Percentiles rank a stretch among this genome's conserved stretches.
Conservation (phyloP, 2,888 invertebrate genomes). For the Agonopterix arenella region DNA sequence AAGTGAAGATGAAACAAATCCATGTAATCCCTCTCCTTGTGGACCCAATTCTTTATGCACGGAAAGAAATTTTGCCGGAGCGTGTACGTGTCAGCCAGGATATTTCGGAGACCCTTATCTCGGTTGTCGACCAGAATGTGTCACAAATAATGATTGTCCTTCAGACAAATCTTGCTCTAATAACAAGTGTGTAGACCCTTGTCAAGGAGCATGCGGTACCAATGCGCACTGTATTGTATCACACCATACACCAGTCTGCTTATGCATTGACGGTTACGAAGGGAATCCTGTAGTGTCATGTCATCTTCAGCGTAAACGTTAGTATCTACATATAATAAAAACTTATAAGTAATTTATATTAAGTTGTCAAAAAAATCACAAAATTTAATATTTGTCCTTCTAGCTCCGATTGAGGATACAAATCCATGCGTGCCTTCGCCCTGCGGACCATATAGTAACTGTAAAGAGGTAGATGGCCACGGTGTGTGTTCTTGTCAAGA, state of each 20-base stretch:
- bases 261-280: conserved; percentile 85
- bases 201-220: conserved; percentile 87
- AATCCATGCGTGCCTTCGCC: conserved; percentile 85
- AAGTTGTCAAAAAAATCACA: no score
- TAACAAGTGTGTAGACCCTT: conserved; percentile 91
- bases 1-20: conserved; percentile 81
- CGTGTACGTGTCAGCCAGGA: conserved; percentile 88
- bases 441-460: conserved; percentile 87
- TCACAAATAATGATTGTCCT: conserved; percentile 87
- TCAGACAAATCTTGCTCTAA: conserved; percentile 87
- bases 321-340: conserved; percentile 27
- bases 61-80: conserved; percentile 88
- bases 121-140: conserved; percentile 91
- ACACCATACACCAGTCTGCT: conserved; percentile 89
- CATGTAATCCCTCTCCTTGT: conserved; percentile 92
- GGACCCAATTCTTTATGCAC: conserved; percentile 91
- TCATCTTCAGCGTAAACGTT: conserved; percentile 57
- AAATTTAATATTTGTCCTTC: conserved; percentile 21
- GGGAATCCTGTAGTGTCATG: conserved; percentile 85
- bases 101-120: conserved; percentile 93
- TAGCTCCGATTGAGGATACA: conserved; percentile 60
- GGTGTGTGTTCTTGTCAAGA: conserved; percentile 88
- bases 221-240: conserved; percentile 87
- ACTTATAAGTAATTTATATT: conserved; percentile 6
- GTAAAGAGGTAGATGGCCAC: conserved; percentile 82